Conservation (phyloP, 2,113 vertebrate genomes). For the Piprites chloris region DNA sequence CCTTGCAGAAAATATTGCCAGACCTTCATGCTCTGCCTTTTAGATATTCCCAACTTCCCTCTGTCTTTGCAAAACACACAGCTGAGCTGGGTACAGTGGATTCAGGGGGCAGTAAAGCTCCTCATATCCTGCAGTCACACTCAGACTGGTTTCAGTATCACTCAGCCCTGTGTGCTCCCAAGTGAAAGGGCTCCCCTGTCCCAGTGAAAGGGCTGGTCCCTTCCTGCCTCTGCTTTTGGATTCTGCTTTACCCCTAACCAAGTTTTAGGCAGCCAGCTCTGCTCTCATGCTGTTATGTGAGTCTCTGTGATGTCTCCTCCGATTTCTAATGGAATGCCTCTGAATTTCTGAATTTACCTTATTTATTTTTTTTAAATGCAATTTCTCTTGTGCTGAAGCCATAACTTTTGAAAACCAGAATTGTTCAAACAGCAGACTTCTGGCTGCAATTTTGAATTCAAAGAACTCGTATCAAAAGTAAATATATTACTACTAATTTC, state of each 20-base stretch:
- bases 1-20: not conserved
- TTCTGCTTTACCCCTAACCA: not conserved
- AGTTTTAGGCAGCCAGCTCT: not conserved
- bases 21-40: not conserved
- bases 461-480: not conserved
- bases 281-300: not conserved
- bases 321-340: not conserved
- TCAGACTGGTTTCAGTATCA: no score
- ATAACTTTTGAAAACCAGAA: not conserved
- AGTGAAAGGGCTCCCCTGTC: not conserved
- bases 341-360: accelerated
- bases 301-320: not conserved
- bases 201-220: not conserved
- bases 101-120: not conserved
- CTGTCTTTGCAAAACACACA: not conserved
- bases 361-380: not conserved
- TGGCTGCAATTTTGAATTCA: not conserved
- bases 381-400: not conserved
- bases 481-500: not conserved
- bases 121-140: not conserved
- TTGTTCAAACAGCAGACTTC: not conserved
- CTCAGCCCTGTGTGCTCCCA: not conserved
- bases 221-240: not conserved
- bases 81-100: not conserved
- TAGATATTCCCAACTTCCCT: not conserved